Base-by-base conservation (phyloP, 2,888 invertebrate species). In the Gerris lacustris region DNA sequence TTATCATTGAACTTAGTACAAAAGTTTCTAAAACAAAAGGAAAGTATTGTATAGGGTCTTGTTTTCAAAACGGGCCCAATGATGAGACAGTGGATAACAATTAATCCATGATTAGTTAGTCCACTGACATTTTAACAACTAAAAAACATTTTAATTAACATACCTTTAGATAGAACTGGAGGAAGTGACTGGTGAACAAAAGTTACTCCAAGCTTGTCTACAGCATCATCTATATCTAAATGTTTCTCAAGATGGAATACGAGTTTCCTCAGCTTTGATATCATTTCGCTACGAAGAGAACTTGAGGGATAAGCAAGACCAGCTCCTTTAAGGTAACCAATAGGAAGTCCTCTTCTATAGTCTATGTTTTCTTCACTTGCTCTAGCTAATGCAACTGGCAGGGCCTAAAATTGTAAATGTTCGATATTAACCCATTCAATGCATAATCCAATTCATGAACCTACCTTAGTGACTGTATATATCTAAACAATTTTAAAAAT, bases 181-280 rank as follows among this genome's bases (percentile, higher is more conserved):
- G 98, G 97, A 70, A 98, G 81, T 5, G 92, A 91, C 80, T 92
- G 92, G 77, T 91, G 88, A 79, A 95, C 89, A 78, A 89, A 93
- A 75, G 87, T 86, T 77, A 89, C 91, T 4, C 90, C 91, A 84
- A 96, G 84, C 80, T 90, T 87, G 81, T 98, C 98, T 4, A 91
- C 91, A 17, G 91, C 92, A 62, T 86, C 84, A 80, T 97, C 92
- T 66, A 89, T 81, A 62, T 89, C 86, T 4, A 87, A 80, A 77
- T 88, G 82, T 47, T 85, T 78, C 69, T 86, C 80, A 67, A 91
- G 78, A 76, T 84, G 85, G 18, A 81, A 79, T 78, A 91, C 83
- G 44, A 91, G 79, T 2, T 81, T 79, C 68, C 82, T 80, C 0
- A 88, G 79, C 70, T 85, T 82, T 6, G 81, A 79, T 6, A 82